Conservation (phyloP, 2,797 vertebrate species). For the Coccyzus lansbergi region DNA sequence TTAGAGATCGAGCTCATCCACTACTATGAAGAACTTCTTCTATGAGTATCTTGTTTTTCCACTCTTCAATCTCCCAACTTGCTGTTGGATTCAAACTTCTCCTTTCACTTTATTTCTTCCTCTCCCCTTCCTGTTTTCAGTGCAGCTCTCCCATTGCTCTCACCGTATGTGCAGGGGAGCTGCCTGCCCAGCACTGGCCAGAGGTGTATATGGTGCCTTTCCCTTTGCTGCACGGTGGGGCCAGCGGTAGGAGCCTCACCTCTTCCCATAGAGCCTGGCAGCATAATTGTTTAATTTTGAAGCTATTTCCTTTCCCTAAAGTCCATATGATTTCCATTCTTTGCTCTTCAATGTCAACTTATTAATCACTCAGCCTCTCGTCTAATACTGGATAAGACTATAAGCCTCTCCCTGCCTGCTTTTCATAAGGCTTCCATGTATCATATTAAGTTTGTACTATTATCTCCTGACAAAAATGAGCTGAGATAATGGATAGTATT, state of each 20-base stretch:
- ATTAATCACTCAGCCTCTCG: conserved; percentile 8
- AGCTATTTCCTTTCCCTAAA: conserved; percentile 37
- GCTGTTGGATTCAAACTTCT: not conserved
- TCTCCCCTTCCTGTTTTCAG: not conserved
- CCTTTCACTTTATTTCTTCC: not conserved
- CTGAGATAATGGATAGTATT: conserved; percentile 65
- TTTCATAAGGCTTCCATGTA: conserved; percentile 48
- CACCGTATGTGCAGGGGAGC: accelerated
- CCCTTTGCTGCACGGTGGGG: not conserved
- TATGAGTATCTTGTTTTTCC: not conserved
- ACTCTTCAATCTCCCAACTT: not conserved
- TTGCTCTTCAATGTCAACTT: conserved; percentile 36
- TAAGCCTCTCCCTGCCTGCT: conserved; percentile 33
- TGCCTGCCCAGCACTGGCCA: not conserved
- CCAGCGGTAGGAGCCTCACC: not conserved
- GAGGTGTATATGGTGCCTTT: not conserved
- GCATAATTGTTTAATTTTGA: not conserved
- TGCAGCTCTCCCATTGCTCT: not conserved
- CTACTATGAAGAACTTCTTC: not conserved
- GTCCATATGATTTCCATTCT: conserved; percentile 44
- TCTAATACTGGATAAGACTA: conserved; percentile 43
- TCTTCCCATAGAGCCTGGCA: not conserved
- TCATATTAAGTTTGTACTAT: conserved; percentile 39
- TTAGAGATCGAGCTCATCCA: not conserved
- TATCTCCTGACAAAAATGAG: conserved; percentile 71